A percentile compares a stretch with the other conserved stretches of the same genome.
Evolutionary conservation across 2,888 invertebrate species (phyloP).

Genomic region (Nyleta sp.): DNA sequence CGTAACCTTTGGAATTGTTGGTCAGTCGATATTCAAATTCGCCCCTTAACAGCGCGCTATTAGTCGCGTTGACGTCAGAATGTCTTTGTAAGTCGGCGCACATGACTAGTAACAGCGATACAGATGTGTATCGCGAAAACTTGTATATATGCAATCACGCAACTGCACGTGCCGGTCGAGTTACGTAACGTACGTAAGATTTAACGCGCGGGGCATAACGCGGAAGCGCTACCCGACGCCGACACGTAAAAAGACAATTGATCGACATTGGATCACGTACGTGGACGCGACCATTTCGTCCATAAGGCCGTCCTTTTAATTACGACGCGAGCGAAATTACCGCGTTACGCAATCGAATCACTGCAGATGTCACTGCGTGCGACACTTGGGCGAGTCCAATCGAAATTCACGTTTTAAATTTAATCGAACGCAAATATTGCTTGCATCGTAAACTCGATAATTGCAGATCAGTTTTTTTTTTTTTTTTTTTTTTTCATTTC

Average conservation of each 20-base stretch:
- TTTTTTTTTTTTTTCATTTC: too few species aligned
- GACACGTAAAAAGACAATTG: conserved; percentile 50
- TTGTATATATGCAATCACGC: conserved; percentile 56
- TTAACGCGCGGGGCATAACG: conserved; percentile 53
- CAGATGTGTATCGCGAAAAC: conserved; percentile 59
- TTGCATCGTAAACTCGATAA: too few species aligned
- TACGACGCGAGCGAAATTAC: conserved; percentile 24
- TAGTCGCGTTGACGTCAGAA: conserved; percentile 56
- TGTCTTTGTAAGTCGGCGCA: conserved; percentile 56
- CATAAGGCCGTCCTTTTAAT: conserved; percentile 21
- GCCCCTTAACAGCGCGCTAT: conserved; percentile 43
- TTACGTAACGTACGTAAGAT: conserved; percentile 60
- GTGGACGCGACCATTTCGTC: conserved; percentile 27
- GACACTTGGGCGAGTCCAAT: too few species aligned
- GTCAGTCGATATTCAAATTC: conserved; percentile 39
- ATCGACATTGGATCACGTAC: conserved; percentile 55
- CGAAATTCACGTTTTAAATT: too few species aligned
- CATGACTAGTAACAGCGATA: conserved; percentile 30
- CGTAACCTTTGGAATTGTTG: not conserved
- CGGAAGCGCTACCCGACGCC: conserved; percentile 53
- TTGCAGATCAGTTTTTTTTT: too few species aligned
- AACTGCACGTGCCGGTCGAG: conserved; percentile 61
- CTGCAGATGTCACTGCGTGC: conserved; percentile 18
- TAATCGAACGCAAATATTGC: too few species aligned
- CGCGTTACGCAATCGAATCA: conserved; percentile 15